Evolutionary conservation across 2,888 invertebrate species (phyloP).

Genomic region (Melinaea menophilus): DNA sequence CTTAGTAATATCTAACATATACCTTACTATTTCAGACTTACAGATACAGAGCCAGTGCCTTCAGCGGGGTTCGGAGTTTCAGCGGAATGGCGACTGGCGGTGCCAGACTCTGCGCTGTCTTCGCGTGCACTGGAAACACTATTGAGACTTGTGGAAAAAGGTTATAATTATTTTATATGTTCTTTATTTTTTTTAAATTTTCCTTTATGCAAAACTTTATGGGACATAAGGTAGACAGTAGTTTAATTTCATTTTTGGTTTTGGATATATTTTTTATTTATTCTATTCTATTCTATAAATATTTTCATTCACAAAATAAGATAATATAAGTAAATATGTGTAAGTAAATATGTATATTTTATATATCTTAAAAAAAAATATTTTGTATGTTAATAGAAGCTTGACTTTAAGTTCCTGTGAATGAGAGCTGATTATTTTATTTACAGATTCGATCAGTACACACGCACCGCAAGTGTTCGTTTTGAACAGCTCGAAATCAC

Average conservation of each 20-base stretch:
- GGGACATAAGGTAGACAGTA: too few relatives aligned
- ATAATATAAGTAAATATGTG: too few relatives aligned
- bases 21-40: conserved; percentile 49
- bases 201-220: too few relatives aligned
- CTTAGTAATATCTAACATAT: too few relatives aligned
- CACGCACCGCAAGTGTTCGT: conserved; percentile 52
- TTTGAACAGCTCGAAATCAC: conserved; percentile 68
- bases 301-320: too few relatives aligned
- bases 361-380: too few relatives aligned
- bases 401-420: neutral
- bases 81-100: conserved; percentile 67
- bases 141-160: conserved; percentile 66
- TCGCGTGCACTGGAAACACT: conserved; percentile 69
- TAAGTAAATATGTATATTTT: too few relatives aligned
- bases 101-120: conserved; percentile 67
- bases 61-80: conserved; percentile 72
- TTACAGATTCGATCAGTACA: conserved; percentile 66
- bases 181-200: too few relatives aligned
- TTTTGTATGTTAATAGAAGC: too few relatives aligned
- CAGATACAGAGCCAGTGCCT: conserved; percentile 70
- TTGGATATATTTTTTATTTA: too few relatives aligned
- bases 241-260: too few relatives aligned
- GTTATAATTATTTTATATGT: conserved; percentile 34
- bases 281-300: too few relatives aligned
- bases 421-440: conserved; percentile 8